A percentile compares a stretch with the other conserved stretches of the same genome.
Conservation (phyloP, 2,113 vertebrate species). For the Mormoops blainvillei region DNA sequence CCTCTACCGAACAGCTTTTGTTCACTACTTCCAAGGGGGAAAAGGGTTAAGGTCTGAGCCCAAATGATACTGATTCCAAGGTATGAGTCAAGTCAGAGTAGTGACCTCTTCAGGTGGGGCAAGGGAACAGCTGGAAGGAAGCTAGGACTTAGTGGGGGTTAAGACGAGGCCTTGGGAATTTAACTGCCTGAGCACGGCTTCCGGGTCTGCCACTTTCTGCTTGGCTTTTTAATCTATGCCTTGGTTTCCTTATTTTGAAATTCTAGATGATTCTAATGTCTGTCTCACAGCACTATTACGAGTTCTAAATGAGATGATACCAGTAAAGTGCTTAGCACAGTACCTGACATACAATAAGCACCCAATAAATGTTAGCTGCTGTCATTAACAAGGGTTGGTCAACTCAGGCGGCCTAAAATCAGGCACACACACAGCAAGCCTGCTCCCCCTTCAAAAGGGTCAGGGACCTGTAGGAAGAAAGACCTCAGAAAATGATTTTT, state of each 20-base stretch:
- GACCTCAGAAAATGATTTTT: neutral
- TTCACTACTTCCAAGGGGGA: neutral
- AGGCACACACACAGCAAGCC: neutral
- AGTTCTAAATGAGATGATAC: neutral
- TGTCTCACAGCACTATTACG: neutral
- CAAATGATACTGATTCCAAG: neutral
- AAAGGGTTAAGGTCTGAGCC: neutral
- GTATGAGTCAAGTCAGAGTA: too few relatives aligned
- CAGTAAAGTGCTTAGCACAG: neutral
- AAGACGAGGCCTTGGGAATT: neutral
- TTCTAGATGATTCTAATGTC: neutral
- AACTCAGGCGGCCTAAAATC: neutral
- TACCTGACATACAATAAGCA: neutral
- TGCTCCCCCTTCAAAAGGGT: neutral
- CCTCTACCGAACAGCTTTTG: neutral
- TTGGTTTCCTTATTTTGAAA: neutral
- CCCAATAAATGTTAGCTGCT: neutral
- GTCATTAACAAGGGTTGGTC: neutral
- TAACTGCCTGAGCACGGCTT: neutral
- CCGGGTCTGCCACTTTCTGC: neutral
- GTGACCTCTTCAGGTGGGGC: neutral
- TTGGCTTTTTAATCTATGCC: neutral
- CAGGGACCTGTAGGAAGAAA: neutral
- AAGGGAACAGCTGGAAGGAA: neutral
- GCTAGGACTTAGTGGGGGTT: rapidly evolving